These are phyloP conservation scores for Mirza zaza DNA, from an alignment of 2,113 vertebrate species.

Conservation along the genomic window DNA sequence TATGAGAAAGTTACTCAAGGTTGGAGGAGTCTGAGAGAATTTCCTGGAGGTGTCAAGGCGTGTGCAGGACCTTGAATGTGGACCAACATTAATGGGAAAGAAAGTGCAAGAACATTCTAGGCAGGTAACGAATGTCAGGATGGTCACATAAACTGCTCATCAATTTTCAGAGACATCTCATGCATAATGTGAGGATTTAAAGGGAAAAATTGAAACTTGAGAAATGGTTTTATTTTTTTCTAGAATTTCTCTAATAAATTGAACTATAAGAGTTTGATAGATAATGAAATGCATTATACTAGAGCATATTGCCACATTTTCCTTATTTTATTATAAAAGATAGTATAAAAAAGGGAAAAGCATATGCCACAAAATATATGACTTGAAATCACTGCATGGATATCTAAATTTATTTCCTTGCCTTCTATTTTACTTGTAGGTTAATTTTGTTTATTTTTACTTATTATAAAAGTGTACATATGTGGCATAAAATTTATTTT, in stretches of 20 bases:
- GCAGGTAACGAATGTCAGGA: not conserved
- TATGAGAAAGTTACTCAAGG: not conserved
- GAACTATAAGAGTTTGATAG: not conserved
- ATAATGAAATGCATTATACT: not conserved
- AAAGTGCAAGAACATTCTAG: not conserved
- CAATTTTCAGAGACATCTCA: not conserved
- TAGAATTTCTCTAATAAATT: not conserved
- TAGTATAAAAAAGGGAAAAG: not conserved
- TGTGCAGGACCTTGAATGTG: not conserved
- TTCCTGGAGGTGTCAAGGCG: not conserved
- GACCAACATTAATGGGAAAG: not conserved
- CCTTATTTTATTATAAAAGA: slow-evolving; percentile 12
- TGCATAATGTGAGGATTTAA: not conserved
- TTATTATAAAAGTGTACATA: not conserved
- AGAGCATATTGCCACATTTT: not conserved
- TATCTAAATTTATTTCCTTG: not conserved
- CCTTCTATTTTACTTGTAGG: not conserved
- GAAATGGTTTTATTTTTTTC: not conserved
- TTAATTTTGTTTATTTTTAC: not conserved
- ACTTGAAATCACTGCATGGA: not conserved
- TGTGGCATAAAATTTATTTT: slow-evolving; percentile 7
- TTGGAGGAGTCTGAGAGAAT: not conserved
- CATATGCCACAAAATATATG: not conserved
- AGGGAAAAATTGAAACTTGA: not conserved
- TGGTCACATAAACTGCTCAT: not conserved